Evolutionary conservation across 2,888 invertebrate genomes (phyloP).

Genomic region (Caradrina kadenii): DNA sequence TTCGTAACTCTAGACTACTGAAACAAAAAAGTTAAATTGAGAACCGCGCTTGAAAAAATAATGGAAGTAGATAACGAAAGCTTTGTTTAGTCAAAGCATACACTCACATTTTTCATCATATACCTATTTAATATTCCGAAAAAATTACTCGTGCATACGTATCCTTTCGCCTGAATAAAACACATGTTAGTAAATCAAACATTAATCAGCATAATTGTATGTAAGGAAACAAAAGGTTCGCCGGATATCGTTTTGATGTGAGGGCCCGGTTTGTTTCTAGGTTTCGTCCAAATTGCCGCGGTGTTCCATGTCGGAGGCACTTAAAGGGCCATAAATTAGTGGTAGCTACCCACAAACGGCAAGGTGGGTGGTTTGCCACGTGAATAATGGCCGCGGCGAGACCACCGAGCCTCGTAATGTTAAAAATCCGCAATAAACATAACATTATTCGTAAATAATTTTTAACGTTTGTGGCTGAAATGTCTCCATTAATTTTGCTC

Average conservation of each 20-base stretch:
- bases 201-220: slow-evolving; percentile 30
- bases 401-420: slow-evolving; percentile 76
- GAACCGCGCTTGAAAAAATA: slow-evolving; percentile 6
- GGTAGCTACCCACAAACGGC: slow-evolving; percentile 85
- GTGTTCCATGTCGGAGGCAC: slow-evolving; percentile 81
- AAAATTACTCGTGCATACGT: background rate
- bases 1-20: slow-evolving; percentile 36
- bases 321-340: slow-evolving; percentile 89
- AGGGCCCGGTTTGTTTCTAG: slow-evolving; percentile 71
- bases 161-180: slow-evolving; percentile 13
- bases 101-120: background rate
- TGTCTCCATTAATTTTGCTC: slow-evolving; percentile 48
- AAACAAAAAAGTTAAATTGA: slow-evolving; percentile 24
- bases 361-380: slow-evolving; percentile 84
- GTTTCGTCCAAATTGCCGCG: slow-evolving; percentile 80
- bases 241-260: slow-evolving; percentile 52
- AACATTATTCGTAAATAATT: slow-evolving; percentile 48
- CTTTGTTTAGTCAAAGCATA: slow-evolving; percentile 13
- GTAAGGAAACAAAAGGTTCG: slow-evolving; percentile 27
- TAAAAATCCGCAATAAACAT: slow-evolving; percentile 72
- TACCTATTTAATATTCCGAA: background rate
- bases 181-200: slow-evolving; percentile 31
- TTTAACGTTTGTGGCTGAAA: slow-evolving; percentile 40
- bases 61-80: slow-evolving; percentile 18
- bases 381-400: slow-evolving; percentile 85